Evolutionary conservation across 2,113 vertebrate species (phyloP), one percentile per base, ranked within the genome.

Genomic region (Rhineura floridana): DNA sequence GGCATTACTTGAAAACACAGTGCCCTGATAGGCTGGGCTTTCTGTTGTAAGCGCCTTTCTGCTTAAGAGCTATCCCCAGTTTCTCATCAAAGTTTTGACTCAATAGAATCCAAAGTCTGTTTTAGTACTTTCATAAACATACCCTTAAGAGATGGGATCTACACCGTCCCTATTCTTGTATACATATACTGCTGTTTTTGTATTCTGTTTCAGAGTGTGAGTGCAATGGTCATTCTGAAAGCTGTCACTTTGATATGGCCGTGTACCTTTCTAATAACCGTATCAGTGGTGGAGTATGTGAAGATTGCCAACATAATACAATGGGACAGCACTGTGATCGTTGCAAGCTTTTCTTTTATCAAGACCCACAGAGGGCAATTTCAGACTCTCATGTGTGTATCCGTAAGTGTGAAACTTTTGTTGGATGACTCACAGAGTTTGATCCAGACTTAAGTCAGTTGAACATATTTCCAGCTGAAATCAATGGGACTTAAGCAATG

Each of bases 211-310:
- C 90, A 98, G 98, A 95, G 1, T 99, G 98, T 87, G 95, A 96
- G 91, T 98, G 98, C 90, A 97, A 98, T 0, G 90, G 96, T 36
- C 98, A 98, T 90, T 97, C 98, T 0, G 96, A 97, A 83, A 96
- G 88, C 0, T 99, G 98, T 88, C 97, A 97, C 94, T 99, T 98
- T 52, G 96, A 99, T 87, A 81, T 89, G 67, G 86, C 90, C 0
- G 88, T 83, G 9, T 98, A 97, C 55, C 88, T 93, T 55, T 95
- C 91, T 0, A 98, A 96, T 0, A 96, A 97, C 0, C 90, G 95
- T 2, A 79, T 91, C 83, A 98, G 97, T 0, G 97, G 98, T 0
- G 97, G 98, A 0, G 95, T 99, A 67, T 98, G 98, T 88, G 98
- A 98, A 0, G 85, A 96, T 93, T 99, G 98, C 42, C 94, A 88